Percentiles rank a stretch among this genome's conserved stretches.
Conservation (phyloP, 2,113 vertebrate genomes). For the Siniperca knerii region DNA sequence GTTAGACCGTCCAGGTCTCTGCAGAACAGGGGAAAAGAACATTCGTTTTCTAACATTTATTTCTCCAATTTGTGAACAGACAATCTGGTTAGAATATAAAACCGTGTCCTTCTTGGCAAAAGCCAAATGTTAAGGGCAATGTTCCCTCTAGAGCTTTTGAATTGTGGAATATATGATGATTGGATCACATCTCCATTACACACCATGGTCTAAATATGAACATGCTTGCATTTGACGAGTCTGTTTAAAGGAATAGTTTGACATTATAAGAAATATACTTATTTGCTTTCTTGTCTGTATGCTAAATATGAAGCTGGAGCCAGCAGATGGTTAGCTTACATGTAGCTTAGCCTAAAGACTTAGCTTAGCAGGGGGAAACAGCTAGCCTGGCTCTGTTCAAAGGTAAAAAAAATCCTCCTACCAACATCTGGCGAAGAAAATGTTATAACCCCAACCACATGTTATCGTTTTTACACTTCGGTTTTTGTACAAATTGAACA, state of each 20-base stretch:
- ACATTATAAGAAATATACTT: neutral
- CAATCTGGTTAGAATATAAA: slow-evolving; percentile 1
- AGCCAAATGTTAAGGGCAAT: neutral
- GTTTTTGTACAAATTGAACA: neutral
- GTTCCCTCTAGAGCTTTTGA: neutral
- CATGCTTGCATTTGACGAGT: neutral
- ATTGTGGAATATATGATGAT: neutral
- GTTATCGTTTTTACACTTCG: neutral
- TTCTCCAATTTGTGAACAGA: neutral
- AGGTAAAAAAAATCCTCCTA: no score
- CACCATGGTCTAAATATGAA: neutral
- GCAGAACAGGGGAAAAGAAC: neutral
- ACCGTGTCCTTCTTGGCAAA: neutral
- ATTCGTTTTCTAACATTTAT: slow-evolving; percentile 1
- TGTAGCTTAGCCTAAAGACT: neutral
- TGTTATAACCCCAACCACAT: neutral
- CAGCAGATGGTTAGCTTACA: neutral
- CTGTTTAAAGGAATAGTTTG: neutral
- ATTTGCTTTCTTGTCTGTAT: neutral
- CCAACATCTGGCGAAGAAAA: no score
- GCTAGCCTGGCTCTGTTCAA: no score
- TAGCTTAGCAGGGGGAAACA: no score
- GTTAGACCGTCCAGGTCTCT: neutral
- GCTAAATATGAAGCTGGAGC: neutral
- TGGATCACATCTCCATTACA: neutral